Percentiles rank a stretch among this genome's conserved stretches.
phyloP scores from a whole-genome alignment of 2,888 invertebrate species.

The Drosophila nr. perissopoda region DNA sequence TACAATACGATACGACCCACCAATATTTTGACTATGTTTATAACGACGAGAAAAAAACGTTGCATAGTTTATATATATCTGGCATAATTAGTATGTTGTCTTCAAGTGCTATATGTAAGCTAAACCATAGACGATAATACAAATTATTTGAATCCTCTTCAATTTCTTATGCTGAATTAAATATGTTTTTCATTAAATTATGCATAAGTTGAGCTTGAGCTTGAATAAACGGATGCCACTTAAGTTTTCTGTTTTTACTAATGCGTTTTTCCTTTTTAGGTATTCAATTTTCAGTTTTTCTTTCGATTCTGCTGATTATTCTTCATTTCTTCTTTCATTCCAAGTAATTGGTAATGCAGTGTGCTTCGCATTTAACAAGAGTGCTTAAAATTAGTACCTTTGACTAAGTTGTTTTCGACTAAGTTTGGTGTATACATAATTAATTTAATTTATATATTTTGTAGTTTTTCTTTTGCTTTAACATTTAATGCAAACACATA shows the following conservation, averaged over 20 bases:
- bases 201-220: conserved; percentile 62
- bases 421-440: conserved; percentile 65
- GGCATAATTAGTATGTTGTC: conserved; percentile 53
- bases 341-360: conserved; percentile 36
- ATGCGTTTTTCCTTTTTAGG: conserved; percentile 21
- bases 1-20: conserved; percentile 70
- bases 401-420: conserved; percentile 72
- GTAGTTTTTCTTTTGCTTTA: conserved; percentile 46
- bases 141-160: conserved; percentile 53
- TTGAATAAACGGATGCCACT: conserved; percentile 58
- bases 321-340: conserved; percentile 8
- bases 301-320: conserved; percentile 14
- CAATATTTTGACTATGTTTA: conserved; percentile 74
- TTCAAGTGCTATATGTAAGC: conserved; percentile 53
- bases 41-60: conserved; percentile 71
- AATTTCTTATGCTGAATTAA: conserved; percentile 44
- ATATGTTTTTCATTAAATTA: conserved; percentile 38
- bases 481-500: conserved; percentile 71
- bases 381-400: conserved; percentile 74
- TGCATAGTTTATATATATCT: conserved; percentile 53
- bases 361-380: conserved; percentile 64
- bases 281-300: conserved; percentile 24
- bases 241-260: conserved; percentile 40
- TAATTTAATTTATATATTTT: conserved; percentile 60
- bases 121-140: conserved; percentile 61